Conservation (phyloP, 1,140 invertebrate species). For the Coboldia fuscipes region DNA sequence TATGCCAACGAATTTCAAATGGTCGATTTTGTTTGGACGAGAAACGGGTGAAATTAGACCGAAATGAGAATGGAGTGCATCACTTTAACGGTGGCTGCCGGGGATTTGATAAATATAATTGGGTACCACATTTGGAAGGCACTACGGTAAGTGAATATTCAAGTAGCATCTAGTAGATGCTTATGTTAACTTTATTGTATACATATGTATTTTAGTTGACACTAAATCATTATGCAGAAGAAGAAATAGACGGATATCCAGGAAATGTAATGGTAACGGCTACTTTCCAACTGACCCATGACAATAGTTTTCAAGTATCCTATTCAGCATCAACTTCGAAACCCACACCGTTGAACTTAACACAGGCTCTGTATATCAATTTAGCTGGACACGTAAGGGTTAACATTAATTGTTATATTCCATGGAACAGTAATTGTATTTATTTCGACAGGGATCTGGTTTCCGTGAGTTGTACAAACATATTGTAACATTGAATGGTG, state of each 20-base stretch:
- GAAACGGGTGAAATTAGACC: constrained; percentile 35
- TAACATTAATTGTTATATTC: constrained; percentile 1
- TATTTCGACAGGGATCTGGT: constrained; percentile 10
- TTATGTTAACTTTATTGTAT: neutral
- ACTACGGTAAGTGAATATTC: constrained; percentile 21
- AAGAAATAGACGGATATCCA: constrained; percentile 72
- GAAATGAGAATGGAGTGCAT: constrained; percentile 40
- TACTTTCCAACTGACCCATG: constrained; percentile 40
- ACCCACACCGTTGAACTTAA: constrained; percentile 63
- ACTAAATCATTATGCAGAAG: constrained; percentile 41
- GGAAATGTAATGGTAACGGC: constrained; percentile 42
- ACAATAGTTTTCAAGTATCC: constrained; percentile 42
- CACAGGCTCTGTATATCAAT: constrained; percentile 84
- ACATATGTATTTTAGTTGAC: neutral
- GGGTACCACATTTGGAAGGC: constrained; percentile 21
- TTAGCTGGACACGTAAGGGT: constrained; percentile 45
- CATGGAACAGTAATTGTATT: neutral
- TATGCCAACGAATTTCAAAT: constrained; percentile 56
- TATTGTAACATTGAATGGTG: constrained; percentile 40
- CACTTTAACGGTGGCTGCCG: constrained; percentile 62
- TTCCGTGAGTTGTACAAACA: constrained; percentile 41
- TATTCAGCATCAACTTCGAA: constrained; percentile 48
- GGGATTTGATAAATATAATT: constrained; percentile 63
- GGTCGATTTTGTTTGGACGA: constrained; percentile 42
- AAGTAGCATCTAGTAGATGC: too few relatives aligned